These are phyloP conservation scores for Liasis olivaceus DNA, from an alignment of 2,797 vertebrate genomes.

Conservation along the genomic window DNA sequence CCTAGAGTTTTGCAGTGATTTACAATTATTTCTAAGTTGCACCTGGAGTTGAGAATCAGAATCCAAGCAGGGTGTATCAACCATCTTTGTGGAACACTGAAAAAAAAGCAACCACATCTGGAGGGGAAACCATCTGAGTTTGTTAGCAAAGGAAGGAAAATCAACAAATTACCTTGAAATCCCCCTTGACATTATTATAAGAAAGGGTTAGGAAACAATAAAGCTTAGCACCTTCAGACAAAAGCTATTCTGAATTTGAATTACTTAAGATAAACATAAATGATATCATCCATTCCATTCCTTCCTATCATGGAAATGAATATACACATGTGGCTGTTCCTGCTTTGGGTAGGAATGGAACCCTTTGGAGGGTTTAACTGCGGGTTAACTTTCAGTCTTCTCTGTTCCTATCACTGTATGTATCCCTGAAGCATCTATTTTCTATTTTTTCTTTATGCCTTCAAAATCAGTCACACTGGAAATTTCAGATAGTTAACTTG, in stretches of 20 bases:
- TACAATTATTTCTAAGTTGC: neutral
- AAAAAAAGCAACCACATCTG: conserved; percentile 50
- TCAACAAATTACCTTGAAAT: conserved; percentile 33
- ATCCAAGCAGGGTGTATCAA: conserved; percentile 22
- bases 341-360: neutral
- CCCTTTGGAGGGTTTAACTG: conserved; percentile 12
- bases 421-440: neutral
- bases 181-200: conserved; percentile 26
- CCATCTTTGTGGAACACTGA: conserved; percentile 44
- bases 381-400: conserved; percentile 34
- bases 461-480: neutral
- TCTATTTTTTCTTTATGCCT: accelerated
- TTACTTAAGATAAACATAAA: neutral
- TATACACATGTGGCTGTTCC: conserved; percentile 12
- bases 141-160: conserved; percentile 31
- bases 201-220: conserved; percentile 40
- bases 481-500: neutral
- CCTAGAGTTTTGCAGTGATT: neutral
- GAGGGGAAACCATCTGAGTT: conserved; percentile 39
- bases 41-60: neutral
- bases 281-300: conserved; percentile 41
- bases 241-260: conserved; percentile 37
- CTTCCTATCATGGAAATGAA: conserved; percentile 40
- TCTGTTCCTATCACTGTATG: neutral
- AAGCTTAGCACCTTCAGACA: conserved; percentile 25